These are phyloP conservation scores for Australoheros scitulus DNA, from an alignment of 2,113 vertebrate species.

Conservation along the genomic window DNA sequence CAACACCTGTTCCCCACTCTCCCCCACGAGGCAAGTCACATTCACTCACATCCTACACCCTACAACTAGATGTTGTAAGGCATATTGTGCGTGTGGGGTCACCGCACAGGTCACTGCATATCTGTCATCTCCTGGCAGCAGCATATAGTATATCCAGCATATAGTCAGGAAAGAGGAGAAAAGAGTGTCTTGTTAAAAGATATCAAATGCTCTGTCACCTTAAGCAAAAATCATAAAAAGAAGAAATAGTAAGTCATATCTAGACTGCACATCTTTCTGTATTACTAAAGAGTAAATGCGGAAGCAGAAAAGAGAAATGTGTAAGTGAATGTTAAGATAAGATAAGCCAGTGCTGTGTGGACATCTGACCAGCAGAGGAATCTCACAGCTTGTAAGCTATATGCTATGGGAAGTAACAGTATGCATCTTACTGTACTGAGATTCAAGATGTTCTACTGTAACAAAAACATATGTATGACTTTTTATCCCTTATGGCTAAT, in stretches of 20 bases:
- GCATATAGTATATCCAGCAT: not conserved
- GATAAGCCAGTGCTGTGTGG: not conserved
- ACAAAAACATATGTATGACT: not conserved
- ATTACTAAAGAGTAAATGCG: not conserved
- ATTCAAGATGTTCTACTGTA: not conserved
- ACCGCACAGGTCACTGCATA: constrained; percentile 36
- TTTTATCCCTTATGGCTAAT: not conserved
- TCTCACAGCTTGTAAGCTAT: not conserved
- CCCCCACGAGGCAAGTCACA: constrained; percentile 54
- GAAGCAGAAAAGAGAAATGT: not conserved
- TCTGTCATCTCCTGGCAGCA: constrained; percentile 54
- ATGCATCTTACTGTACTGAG: not conserved
- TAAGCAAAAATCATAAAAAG: not conserved
- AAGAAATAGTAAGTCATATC: not conserved
- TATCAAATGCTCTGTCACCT: not conserved
- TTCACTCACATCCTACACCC: constrained; percentile 42
- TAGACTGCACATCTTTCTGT: not conserved
- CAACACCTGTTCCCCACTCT: constrained; percentile 64
- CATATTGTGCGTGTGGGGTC: constrained; percentile 55
- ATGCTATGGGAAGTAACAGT: not conserved
- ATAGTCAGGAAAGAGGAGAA: constrained; percentile 10
- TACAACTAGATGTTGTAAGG: constrained; percentile 42
- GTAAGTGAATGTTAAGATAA: not conserved
- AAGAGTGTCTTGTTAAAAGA: not conserved
- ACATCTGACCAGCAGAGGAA: constrained; percentile 12